These are phyloP conservation scores for Mormyrus lacerda DNA, from an alignment of 2,113 vertebrate species.

Conservation along the genomic window DNA sequence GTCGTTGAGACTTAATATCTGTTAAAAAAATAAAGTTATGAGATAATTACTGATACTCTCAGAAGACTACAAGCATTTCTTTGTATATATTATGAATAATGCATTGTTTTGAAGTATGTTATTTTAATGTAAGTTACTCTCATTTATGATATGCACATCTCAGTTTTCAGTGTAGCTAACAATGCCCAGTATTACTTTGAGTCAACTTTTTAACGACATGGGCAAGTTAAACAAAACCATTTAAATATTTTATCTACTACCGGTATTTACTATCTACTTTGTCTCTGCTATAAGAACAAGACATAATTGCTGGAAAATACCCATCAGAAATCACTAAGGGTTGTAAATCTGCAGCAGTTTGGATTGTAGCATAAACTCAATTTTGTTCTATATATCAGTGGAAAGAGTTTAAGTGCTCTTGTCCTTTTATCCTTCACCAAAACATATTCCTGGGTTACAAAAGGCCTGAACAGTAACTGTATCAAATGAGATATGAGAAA, in stretches of 20 bases:
- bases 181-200: slow-evolving; percentile 9
- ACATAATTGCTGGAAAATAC: slow-evolving; percentile 17
- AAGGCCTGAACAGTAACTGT: not conserved
- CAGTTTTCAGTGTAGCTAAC: slow-evolving; percentile 21
- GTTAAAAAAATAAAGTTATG: not conserved
- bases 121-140: slow-evolving; percentile 14
- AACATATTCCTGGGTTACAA: not conserved
- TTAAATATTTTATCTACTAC: slow-evolving; percentile 33
- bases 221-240: slow-evolving; percentile 30
- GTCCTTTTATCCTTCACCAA: not conserved
- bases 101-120: slow-evolving; percentile 19
- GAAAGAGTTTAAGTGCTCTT: not conserved
- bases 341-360: slow-evolving; percentile 17
- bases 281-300: slow-evolving; percentile 20
- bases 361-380: slow-evolving; percentile 7
- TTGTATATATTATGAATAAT: slow-evolving; percentile 30
- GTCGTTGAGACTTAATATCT: not conserved
- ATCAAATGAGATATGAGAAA: not conserved
- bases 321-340: slow-evolving; percentile 25
- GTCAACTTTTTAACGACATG: slow-evolving; percentile 22
- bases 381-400: slow-evolving; percentile 9
- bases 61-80: slow-evolving; percentile 32
- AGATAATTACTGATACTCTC: slow-evolving; percentile 19
- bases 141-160: slow-evolving; percentile 26
- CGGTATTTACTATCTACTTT: too few relatives aligned